Evolutionary conservation across 1,140 invertebrate genomes (phyloP), one percentile per base, ranked within the genome.

Genomic region (Ericerus pela): DNA sequence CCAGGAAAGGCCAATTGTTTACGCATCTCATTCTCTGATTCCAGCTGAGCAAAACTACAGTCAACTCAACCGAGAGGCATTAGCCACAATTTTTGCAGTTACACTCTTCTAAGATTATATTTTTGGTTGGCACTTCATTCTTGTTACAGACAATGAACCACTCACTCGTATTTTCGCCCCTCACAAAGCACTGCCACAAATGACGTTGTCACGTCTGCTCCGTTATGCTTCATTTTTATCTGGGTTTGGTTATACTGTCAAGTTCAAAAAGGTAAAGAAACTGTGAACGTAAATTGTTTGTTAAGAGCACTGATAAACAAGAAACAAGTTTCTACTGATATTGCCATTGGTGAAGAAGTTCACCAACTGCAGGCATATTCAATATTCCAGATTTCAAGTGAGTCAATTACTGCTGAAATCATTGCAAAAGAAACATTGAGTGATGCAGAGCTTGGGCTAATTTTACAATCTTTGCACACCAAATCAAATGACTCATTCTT

Each of bases 1-100:
- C 1, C 18, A 22, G 5, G 71, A 75, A 59, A 61, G 64, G 12
- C 72, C 72, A 0, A 70, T 78, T 18, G 65, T 66, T 11, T 76
- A 63, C 62, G 72, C 67, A 0, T 77, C 73, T 14, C 62, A 69
- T 26, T 68, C 70, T 4, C 61, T 79, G 10, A 69, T 62, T 18
- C 28, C 47, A 3, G 62, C 70, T 2, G 70, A 79, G 62, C 60
- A 63, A 58, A 72, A 72, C 12, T 79, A 77, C 61, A 62, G 65
- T 16, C 70, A 76, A 56, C 63, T 75, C 4, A 73, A 80, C 31
- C 72, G 72, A 59, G 76, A 80, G 64, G 73, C 67, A 0, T 62
- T 74, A 11, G 66, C 69, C 3, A 68, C 78, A 26, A 58, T 75
- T 36, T 73, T 67, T 64, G 70, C 68, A 14, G 57, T 73, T 47